phyloP scores from a whole-genome alignment of 2,113 vertebrate species.

The Odocoileus virginianus region DNA sequence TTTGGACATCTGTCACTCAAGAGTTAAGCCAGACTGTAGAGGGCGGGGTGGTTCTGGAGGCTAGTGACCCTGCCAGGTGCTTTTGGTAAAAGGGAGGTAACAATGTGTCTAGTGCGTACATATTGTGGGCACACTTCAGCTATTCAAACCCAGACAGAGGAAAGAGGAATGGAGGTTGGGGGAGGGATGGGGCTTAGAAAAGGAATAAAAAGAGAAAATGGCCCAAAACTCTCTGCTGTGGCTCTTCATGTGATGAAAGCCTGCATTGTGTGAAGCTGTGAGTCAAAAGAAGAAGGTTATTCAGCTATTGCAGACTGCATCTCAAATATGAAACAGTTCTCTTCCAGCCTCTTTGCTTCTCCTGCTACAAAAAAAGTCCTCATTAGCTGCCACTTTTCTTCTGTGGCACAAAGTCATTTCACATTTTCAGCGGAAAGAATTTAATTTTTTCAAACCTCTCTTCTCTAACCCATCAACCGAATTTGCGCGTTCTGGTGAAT shows the following conservation, averaged over 20 bases:
- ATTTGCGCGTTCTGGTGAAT: neutral
- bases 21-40: neutral
- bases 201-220: conserved; percentile 59
- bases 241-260: conserved; percentile 60
- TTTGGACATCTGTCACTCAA: conserved; percentile 3
- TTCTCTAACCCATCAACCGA: neutral
- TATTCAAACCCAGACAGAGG: conserved; percentile 59
- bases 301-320: conserved; percentile 39
- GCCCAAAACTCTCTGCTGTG: conserved; percentile 16
- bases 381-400: neutral
- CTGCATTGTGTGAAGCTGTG: conserved; percentile 53
- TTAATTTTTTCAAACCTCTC: neutral
- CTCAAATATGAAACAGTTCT: conserved; percentile 30
- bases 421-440: neutral
- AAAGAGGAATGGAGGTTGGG: neutral
- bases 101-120: conserved; percentile 19
- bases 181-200: neutral
- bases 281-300: conserved; percentile 56
- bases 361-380: neutral
- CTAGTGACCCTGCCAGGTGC: conserved; percentile 52
- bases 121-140: conserved; percentile 54
- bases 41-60: neutral
- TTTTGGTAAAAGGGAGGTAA: conserved; percentile 32
- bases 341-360: neutral
- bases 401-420: neutral